Evolutionary conservation across 2,888 invertebrate species (phyloP).

Genomic region (Meteorus cinctellus): DNA sequence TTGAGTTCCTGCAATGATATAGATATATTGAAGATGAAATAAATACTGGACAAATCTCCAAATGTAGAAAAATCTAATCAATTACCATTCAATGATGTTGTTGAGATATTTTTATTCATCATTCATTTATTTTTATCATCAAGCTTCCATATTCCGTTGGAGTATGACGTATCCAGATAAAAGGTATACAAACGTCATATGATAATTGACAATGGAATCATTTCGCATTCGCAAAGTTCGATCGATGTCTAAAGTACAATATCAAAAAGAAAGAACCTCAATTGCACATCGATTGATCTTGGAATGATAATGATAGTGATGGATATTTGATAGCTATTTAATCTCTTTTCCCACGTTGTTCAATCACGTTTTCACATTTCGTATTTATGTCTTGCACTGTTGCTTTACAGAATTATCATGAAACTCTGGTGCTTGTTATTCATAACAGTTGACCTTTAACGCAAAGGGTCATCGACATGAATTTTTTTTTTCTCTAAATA

Average conservation of each 20-base stretch:
- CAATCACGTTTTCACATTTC: not conserved
- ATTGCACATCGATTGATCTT: not conserved
- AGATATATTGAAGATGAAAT: not conserved
- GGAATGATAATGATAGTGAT: not conserved
- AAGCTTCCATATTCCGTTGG: no score
- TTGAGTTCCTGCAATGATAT: not conserved
- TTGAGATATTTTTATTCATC: not conserved
- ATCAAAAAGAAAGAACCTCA: not conserved
- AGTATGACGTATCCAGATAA: no score
- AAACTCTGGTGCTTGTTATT: no score
- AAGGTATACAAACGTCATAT: no score
- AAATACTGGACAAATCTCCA: not conserved
- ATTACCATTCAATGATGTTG: not conserved
- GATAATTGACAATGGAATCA: not conserved
- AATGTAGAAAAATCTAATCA: not conserved
- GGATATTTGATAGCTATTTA: not conserved
- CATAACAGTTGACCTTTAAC: no score
- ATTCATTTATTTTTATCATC: not conserved
- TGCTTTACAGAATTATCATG: not conserved
- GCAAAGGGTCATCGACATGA: no score
- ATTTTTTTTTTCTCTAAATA: not conserved
- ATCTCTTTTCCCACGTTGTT: not conserved
- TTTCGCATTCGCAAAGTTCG: not conserved
- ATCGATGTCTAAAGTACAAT: conserved; percentile 8
- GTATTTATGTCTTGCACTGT: not conserved